Evolutionary conservation across 2,113 vertebrate genomes (phyloP).

Genomic region (Barbus barbus): DNA sequence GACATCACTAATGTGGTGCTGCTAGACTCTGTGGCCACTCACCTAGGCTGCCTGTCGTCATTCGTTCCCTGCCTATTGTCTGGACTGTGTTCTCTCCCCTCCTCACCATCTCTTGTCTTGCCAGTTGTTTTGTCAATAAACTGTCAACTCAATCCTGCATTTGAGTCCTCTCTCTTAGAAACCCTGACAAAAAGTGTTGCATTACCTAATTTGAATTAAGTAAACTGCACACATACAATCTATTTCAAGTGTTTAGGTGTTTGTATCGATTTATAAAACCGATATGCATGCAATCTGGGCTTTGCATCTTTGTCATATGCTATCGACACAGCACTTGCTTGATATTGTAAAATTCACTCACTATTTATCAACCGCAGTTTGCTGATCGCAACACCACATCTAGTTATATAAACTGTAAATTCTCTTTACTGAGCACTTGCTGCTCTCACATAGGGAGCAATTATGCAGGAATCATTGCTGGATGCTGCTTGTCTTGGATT

Average conservation of each 20-base stretch:
- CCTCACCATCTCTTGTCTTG: no score
- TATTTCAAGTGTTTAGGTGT: background rate
- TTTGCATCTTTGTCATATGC: background rate
- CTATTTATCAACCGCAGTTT: slow-evolving; percentile 8
- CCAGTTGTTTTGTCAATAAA: no score
- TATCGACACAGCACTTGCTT: background rate
- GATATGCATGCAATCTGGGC: background rate
- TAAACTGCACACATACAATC: background rate
- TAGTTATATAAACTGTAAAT: slow-evolving; percentile 20
- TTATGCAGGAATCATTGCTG: slow-evolving; percentile 59
- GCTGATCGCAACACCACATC: slow-evolving; percentile 2
- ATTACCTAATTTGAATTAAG: no score
- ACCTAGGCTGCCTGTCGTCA: no score
- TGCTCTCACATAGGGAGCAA: slow-evolving; percentile 60
- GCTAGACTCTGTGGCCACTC: no score
- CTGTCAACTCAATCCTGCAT: no score
- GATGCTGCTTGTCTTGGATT: slow-evolving; percentile 57
- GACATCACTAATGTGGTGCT: no score
- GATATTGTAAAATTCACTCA: background rate
- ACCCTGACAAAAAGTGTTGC: no score
- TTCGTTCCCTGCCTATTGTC: no score
- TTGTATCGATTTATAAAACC: background rate
- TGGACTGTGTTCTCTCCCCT: no score
- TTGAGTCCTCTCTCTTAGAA: no score
- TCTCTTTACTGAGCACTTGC: slow-evolving; percentile 21